A percentile compares a stretch with the other conserved stretches of the same genome.
These are phyloP conservation scores for Ruditapes philippinarum DNA, from an alignment of 1,140 invertebrate genomes.

Conservation along the genomic window DNA sequence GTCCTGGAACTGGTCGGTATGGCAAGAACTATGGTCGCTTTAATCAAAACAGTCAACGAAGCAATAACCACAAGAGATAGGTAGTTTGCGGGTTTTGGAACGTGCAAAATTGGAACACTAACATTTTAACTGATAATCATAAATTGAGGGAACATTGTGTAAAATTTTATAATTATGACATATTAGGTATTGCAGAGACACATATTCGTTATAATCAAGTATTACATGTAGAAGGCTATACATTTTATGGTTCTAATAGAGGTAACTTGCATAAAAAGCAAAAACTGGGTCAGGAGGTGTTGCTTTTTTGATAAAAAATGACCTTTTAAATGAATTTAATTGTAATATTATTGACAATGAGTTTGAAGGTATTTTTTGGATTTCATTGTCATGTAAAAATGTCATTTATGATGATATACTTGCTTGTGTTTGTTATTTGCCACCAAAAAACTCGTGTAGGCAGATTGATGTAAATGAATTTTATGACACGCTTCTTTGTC, in stretches of 20 bases:
- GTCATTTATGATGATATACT: not conserved
- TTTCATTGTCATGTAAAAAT: not conserved
- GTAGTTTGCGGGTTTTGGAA: too few species aligned
- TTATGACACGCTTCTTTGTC: constrained; percentile 1
- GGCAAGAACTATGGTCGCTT: not conserved
- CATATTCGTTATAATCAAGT: not conserved
- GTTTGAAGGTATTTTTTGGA: constrained; percentile 67
- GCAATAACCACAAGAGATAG: constrained; percentile 8
- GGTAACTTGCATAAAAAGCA: constrained; percentile 30
- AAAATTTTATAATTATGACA: too few species aligned
- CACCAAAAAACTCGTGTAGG: constrained; percentile 26
- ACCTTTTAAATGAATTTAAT: constrained; percentile 35
- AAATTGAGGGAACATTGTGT: too few species aligned
- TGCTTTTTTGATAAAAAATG: constrained; percentile 34
- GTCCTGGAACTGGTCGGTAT: not conserved
- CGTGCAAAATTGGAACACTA: too few species aligned
- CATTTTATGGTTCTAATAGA: too few species aligned
- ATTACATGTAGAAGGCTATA: too few species aligned
- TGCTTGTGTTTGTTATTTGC: constrained; percentile 31
- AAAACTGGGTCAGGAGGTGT: constrained; percentile 44
- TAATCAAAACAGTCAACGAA: not conserved
- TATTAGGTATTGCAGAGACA: too few species aligned
- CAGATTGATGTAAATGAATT: not conserved
- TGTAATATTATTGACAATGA: constrained; percentile 67
- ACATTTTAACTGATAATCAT: too few species aligned